Conservation (phyloP, 37 sponge, comb jelly and placozoan species). For the Agelas oroides region DNA sequence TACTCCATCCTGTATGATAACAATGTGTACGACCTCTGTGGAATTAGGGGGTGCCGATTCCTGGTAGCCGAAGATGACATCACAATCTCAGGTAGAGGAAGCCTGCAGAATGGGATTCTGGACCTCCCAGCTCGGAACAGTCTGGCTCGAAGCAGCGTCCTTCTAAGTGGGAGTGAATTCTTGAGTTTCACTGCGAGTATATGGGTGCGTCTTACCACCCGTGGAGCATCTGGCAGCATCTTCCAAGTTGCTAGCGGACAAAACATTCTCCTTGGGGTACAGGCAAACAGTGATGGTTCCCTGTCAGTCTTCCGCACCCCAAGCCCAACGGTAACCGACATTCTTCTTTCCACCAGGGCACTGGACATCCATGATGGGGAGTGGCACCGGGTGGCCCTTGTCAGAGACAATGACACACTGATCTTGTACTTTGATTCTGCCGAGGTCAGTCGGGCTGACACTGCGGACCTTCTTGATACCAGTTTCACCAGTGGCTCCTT, state of each 20-base stretch:
- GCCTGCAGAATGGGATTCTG: neutral
- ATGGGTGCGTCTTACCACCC: constrained; percentile 40
- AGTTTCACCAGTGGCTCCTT: constrained; percentile 8
- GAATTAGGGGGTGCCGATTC: constrained; percentile 32
- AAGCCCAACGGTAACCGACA: neutral
- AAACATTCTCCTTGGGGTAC: constrained; percentile 11
- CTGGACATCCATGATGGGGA: constrained; percentile 22
- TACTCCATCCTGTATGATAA: constrained; percentile 52
- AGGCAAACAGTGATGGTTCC: constrained; percentile 15
- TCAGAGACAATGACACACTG: neutral
- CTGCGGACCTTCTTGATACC: neutral
- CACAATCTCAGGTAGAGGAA: constrained; percentile 1
- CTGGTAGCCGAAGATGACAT: constrained; percentile 20
- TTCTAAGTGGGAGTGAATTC: constrained; percentile 7
- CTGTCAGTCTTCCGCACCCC: neutral
- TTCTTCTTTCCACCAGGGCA: neutral
- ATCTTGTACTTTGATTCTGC: constrained; percentile 44
- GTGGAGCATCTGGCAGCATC: neutral
- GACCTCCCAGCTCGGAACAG: neutral
- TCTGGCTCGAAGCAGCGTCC: constrained; percentile 14
- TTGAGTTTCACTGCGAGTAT: constrained; percentile 51
- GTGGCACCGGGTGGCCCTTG: constrained; percentile 51
- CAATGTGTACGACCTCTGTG: constrained; percentile 53
- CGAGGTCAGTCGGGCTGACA: neutral
- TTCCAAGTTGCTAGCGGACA: constrained; percentile 21